Percentiles rank a stretch among this genome's conserved stretches.
Evolutionary conservation across 2,797 vertebrate species (phyloP).

Genomic region (Pseudomugil gertrudae): DNA sequence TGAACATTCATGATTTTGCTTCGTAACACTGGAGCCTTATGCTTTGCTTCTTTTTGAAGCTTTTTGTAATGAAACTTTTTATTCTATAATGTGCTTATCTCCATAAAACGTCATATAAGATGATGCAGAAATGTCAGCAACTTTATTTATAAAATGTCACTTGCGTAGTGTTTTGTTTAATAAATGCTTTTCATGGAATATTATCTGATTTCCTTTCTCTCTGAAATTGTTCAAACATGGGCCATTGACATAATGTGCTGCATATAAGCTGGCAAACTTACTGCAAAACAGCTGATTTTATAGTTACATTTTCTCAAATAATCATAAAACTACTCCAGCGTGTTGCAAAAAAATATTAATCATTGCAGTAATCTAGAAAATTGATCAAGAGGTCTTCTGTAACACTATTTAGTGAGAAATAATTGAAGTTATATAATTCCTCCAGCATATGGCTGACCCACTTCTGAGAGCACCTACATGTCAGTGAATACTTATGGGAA

Average conservation of each 20-base stretch:
- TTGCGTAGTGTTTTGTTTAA: constrained; percentile 6
- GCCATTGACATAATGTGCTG: constrained; percentile 9
- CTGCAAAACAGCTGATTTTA: constrained; percentile 1
- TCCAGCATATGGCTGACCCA: constrained; percentile 42
- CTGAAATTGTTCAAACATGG: constrained; percentile 10
- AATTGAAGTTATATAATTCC: constrained; percentile 1
- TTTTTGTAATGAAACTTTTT: constrained; percentile 43
- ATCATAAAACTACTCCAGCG: constrained; percentile 20
- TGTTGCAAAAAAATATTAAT: too few species aligned
- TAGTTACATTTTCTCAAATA: constrained; percentile 34
- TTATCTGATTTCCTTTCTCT: neutral
- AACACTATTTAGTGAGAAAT: constrained; percentile 16
- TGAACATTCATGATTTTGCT: constrained; percentile 72
- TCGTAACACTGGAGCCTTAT: constrained; percentile 89
- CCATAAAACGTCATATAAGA: constrained; percentile 31
- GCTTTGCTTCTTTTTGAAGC: constrained; percentile 91
- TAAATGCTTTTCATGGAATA: constrained; percentile 2
- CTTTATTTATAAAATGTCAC: constrained; percentile 47
- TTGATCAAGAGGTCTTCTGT: neutral
- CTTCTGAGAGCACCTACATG: constrained; percentile 40
- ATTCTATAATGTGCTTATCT: constrained; percentile 8
- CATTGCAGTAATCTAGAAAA: neutral
- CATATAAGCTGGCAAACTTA: neutral
- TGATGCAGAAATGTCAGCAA: constrained; percentile 33
- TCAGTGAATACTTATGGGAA: constrained; percentile 25